These are phyloP conservation scores for Lacanobia oleracea DNA, from an alignment of 2,888 invertebrate species.

Conservation along the genomic window DNA sequence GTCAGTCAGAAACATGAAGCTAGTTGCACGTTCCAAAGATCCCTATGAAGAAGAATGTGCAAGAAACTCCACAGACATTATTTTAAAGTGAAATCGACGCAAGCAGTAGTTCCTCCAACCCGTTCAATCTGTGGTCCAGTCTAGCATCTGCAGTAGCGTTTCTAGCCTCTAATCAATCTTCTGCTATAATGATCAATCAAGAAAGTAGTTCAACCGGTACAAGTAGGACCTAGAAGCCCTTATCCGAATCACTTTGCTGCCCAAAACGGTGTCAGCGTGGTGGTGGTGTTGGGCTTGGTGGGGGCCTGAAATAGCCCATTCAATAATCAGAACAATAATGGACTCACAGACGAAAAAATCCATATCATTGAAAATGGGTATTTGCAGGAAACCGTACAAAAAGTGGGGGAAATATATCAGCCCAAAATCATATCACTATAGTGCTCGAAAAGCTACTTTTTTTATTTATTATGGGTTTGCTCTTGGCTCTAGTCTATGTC, in stretches of 20 bases:
- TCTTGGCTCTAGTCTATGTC: no score
- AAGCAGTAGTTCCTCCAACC: background rate
- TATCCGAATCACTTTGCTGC: background rate
- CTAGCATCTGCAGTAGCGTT: background rate
- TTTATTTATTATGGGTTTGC: no score
- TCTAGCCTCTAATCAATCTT: background rate
- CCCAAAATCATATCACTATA: background rate
- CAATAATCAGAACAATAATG: background rate
- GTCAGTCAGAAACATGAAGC: no score
- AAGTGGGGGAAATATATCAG: background rate
- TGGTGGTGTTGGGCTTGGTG: no score
- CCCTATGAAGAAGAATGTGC: no score
- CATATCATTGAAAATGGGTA: background rate
- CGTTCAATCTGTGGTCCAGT: background rate
- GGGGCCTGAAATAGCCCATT: background rate
- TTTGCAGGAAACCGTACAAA: background rate
- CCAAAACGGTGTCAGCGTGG: background rate
- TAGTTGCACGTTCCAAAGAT: no score
- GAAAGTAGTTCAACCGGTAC: conserved; percentile 16
- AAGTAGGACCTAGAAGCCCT: conserved; percentile 1
- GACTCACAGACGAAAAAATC: no score
- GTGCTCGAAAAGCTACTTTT: background rate
- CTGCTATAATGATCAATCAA: background rate
- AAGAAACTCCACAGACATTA: no score
- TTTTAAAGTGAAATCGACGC: no score